Conservation (phyloP, 2,888 invertebrate species). For the Nezara viridula region DNA sequence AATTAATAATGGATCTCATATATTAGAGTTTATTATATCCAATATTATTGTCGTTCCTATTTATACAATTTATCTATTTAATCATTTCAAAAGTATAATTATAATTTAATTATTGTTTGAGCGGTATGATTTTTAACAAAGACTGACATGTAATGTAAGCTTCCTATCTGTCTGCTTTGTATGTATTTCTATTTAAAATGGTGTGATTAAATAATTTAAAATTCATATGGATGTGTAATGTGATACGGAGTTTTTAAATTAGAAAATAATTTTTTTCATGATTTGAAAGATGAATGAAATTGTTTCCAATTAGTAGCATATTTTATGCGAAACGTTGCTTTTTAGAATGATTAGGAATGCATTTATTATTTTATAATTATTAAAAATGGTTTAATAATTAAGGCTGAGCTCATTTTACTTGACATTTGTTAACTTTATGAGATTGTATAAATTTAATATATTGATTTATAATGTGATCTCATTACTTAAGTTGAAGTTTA, state of each 20-base stretch:
- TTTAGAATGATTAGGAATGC: not conserved
- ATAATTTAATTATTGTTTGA: not conserved
- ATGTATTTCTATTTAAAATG: not conserved
- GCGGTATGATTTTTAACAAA: constrained; percentile 14
- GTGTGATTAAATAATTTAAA: not conserved
- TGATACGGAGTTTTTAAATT: constrained; percentile 1
- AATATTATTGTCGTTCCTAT: constrained; percentile 17
- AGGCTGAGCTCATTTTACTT: constrained; percentile 25
- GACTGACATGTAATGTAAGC: constrained; percentile 46
- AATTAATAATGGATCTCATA: constrained; percentile 24
- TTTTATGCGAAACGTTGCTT: not conserved
- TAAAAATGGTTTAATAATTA: constrained; percentile 18
- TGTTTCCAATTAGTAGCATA: not conserved
- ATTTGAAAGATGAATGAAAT: not conserved
- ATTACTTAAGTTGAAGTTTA: not conserved
- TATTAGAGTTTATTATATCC: not conserved
- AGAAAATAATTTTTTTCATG: not conserved
- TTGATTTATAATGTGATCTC: constrained; percentile 13
- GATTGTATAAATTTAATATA: not conserved
- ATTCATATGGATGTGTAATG: not conserved
- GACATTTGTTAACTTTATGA: not conserved
- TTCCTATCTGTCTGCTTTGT: constrained; percentile 6
- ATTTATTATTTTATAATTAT: not conserved
- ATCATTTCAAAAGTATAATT: not conserved
- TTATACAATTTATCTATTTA: not conserved